A percentile compares a stretch with the other conserved stretches of the same genome.
phyloP scores from a whole-genome alignment of 2,888 invertebrate genomes.

The Branchipolynoe longqiensis region DNA sequence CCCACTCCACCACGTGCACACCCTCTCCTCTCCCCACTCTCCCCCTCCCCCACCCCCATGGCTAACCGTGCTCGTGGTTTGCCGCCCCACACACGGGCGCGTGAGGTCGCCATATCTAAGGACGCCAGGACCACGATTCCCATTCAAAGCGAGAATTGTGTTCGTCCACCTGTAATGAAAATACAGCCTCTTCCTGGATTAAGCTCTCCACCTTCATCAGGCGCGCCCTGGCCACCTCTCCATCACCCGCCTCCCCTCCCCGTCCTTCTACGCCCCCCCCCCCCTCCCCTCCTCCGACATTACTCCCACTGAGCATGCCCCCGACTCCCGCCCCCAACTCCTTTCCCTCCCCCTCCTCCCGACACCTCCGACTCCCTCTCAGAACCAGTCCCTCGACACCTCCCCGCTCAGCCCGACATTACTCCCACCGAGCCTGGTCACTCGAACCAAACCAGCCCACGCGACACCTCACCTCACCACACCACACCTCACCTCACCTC shows the following conservation, averaged over 20 bases:
- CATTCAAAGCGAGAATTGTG: slow-evolving; percentile 36
- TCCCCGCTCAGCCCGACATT: not conserved
- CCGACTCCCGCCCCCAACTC: not conserved
- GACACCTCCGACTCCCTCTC: not conserved
- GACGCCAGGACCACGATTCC: not conserved
- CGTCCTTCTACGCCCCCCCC: not conserved
- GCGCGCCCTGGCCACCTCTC: too few relatives aligned
- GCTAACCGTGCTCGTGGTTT: not conserved
- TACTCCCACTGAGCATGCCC: too few relatives aligned
- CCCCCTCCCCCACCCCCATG: not conserved
- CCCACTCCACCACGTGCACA: not conserved
- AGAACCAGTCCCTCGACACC: not conserved
- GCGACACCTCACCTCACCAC: too few relatives aligned
- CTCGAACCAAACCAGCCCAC: too few relatives aligned
- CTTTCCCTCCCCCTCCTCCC: not conserved
- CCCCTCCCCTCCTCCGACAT: not conserved
- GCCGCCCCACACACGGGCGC: not conserved
- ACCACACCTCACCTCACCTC: not conserved
- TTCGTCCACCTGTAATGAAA: slow-evolving; percentile 34
- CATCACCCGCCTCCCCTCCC: too few relatives aligned
- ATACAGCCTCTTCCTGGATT: slow-evolving; percentile 29
- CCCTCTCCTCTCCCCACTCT: not conserved
- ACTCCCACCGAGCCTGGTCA: too few relatives aligned
- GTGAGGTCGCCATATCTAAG: too few relatives aligned
- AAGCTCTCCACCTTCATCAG: not conserved